Base-by-base conservation (phyloP, 2,888 invertebrate species). In the Elmis aenea region DNA sequence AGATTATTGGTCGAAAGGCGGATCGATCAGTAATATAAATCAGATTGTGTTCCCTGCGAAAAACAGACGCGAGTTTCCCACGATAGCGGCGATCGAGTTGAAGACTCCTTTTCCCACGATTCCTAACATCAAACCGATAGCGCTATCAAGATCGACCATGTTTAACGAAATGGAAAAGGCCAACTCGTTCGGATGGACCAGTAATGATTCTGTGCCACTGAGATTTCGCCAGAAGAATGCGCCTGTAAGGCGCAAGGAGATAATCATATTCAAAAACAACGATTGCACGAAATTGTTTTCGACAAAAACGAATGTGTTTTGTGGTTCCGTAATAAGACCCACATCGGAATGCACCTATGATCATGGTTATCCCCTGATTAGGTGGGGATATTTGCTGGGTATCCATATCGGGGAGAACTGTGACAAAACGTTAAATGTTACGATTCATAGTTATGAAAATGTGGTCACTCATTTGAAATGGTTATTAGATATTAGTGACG, bases 1-100 rank as follows among this genome's bases (percentile, higher is more conserved):
- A 3, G 23, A 38, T 14, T 26, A 22, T 23, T 45, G 45, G 45
- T 31, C 29, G 5, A 18, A 32, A 22, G 41, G 32, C n/a, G 45
- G 45, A 6, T 28, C 22, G 5, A 13, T 42, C 6, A 24, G 31
- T 13, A 10, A 34, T 27, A 14, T 39, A 6, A 8, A 11, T 8
- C 13, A 14, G 3, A 21, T 29, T 6, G 10, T 39, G 12, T 32
- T 27, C 16, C 22, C n/a, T 4, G 9, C 13, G 12, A n/a, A n/a
- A n/a, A n/a, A n/a, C n/a, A n/a, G n/a, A n/a, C n/a, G n/a, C n/a
- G n/a, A n/a, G n/a, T n/a, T n/a, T n/a, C n/a, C n/a, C n/a, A 30
- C 26, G 5, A 5, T 38, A 24, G 28, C 38, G 4, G 32, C 28
- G 8, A 13, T 32, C 5, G 24, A 33, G 5, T 24, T 38, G 11